Conservation (phyloP, 92 coral and sea anemone species). For the Palythoa grandis region DNA sequence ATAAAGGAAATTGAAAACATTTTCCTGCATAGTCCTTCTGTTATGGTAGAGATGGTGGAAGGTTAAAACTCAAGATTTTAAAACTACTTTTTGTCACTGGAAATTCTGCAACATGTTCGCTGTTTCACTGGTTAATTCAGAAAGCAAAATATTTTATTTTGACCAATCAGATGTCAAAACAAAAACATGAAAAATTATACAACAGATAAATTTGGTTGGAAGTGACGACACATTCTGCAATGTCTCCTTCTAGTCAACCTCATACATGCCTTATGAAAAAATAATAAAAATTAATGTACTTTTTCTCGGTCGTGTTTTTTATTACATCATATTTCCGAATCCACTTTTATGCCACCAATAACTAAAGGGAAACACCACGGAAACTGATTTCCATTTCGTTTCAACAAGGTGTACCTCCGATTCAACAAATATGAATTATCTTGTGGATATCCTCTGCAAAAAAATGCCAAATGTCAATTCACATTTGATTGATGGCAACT, state of each 20-base stretch:
- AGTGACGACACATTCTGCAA: too few species aligned
- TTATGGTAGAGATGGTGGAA: not conserved
- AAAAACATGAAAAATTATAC: too few species aligned
- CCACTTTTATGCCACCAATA: slow-evolving; percentile 3
- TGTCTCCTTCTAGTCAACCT: too few species aligned
- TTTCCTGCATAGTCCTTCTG: not conserved
- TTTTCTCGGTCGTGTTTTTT: not conserved
- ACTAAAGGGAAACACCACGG: not conserved
- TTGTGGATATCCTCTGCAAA: slow-evolving; percentile 41
- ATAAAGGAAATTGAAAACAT: slow-evolving; percentile 6
- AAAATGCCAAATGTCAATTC: not conserved
- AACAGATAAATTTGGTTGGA: too few species aligned
- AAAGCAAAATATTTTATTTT: too few species aligned
- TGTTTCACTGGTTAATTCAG: not conserved
- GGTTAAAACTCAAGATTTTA: not conserved
- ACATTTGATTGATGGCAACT: not conserved
- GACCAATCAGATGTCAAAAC: too few species aligned
- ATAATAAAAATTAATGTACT: not conserved
- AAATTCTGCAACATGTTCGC: not conserved
- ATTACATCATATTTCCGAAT: not conserved
- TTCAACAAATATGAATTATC: slow-evolving; percentile 13
- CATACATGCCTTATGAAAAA: not conserved
- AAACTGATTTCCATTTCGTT: slow-evolving; percentile 3
- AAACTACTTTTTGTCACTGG: not conserved
- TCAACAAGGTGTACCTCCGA: slow-evolving; percentile 12